Base-by-base conservation (phyloP, 2,888 invertebrate genomes). In the Pristionchus exspectatus region DNA sequence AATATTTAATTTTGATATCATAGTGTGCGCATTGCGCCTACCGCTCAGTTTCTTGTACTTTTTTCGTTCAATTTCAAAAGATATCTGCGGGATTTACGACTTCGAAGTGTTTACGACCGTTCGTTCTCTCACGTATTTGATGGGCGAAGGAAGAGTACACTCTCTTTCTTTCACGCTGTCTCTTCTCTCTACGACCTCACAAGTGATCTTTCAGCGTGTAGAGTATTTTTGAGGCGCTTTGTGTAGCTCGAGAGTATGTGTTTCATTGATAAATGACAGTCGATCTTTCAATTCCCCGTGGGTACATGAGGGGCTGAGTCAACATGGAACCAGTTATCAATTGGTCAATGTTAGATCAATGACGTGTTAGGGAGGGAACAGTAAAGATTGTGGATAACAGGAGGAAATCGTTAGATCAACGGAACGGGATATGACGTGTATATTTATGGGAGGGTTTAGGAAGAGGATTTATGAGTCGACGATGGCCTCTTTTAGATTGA, bases 311-410 rank as follows among this genome's bases (percentile, higher is more conserved):
- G 72, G 33, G 81, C 27, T 81, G 38, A 81, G 27, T 81, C n/a
- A 50, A 14, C 50, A 21, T 18, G 21, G 9, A 81, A 77, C 77
- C 18, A 14, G 77, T 24, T 77, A 24, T 14, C 16, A 44, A 27
- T 54, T 54, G 81, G 81, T 81, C 81, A 14, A 81, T 81, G 50
- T 27, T 77, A 77, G 44, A n/a, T 27, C 81, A 50, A 18, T 81
- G 81, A 81, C 81, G 81, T 81, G 54, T 10, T 72, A 7, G 44
- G 44, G 38, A 18, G 33, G 38, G 38, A 38, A 74, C 1, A 21
- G 38, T 38, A 74, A 38, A 74, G 38, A 74, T 74, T 5, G 21
- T 74, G 50, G 81, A 81, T 81, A n/a, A 81, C 18, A 54, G 27
- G 81, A n/a, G 50, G 54, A 81, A 50, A 81, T 50, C 50, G 50